Percentiles rank a stretch among this genome's conserved stretches.
These are phyloP conservation scores for Microtus oregoni DNA, from an alignment of 2,113 vertebrate genomes.

Conservation along the genomic window DNA sequence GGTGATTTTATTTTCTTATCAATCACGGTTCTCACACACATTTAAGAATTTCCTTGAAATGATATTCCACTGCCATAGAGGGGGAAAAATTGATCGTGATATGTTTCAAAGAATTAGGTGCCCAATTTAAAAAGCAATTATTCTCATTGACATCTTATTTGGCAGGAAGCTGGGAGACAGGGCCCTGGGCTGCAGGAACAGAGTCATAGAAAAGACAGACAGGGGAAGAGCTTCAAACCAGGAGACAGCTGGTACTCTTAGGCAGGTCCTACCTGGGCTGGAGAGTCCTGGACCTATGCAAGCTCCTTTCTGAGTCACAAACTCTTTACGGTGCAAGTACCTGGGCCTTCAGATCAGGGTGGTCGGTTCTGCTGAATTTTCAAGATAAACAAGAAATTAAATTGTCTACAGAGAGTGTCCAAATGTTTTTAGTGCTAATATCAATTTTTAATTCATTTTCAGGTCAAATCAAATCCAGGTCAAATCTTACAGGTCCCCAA, in stretches of 20 bases:
- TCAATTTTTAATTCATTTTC: neutral
- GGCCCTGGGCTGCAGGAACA: neutral
- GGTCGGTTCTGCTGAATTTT: neutral
- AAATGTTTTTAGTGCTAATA: neutral
- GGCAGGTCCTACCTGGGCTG: neutral
- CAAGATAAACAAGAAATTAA: neutral
- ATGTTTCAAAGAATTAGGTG: conserved; percentile 42
- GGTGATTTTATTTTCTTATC: conserved; percentile 18
- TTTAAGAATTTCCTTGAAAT: conserved; percentile 16
- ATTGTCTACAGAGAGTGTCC: neutral
- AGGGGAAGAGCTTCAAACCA: neutral
- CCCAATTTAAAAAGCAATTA: conserved; percentile 65
- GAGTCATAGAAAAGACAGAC: neutral
- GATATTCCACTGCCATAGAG: neutral
- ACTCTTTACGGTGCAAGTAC: fast-evolving
- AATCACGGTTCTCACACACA: neutral
- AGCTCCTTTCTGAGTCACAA: neutral
- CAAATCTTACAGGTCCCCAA: neutral
- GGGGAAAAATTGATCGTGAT: conserved; percentile 13
- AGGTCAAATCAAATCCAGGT: fast-evolving
- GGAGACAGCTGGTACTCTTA: neutral
- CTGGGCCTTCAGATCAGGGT: neutral
- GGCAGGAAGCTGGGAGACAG: conserved; percentile 2
- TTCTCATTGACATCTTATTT: conserved; percentile 47
- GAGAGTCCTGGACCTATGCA: fast-evolving